Base-by-base conservation (phyloP, 2,797 vertebrate genomes). In the Taeniopygia guttata region DNA sequence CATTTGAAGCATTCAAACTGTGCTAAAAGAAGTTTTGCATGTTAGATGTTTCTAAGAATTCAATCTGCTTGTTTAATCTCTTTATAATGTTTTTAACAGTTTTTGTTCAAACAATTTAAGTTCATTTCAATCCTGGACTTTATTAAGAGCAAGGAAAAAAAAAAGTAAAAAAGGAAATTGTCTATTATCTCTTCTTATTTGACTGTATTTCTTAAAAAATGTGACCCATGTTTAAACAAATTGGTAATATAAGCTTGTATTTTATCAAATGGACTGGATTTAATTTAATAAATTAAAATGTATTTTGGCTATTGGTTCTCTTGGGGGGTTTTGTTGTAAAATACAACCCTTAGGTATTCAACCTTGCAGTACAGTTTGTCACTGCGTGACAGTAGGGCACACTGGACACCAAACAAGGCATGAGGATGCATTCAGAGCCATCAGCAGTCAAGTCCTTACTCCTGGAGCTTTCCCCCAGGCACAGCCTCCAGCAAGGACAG, bases 11-110 rank as follows among this genome's bases (percentile, higher is more conserved):
- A 56, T 90, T 91, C 51, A 48, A 77, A 84, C 27, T 56, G 73
- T 48, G 66, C 16, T 85, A 60, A 46, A 93, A 64, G 52, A 91
- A 64, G 67, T 89, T 95, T 95, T 96, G 97, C 96, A 96, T 90
- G 93, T 87, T 96, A 82, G 66, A 63, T 90, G 84, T 96, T 97
- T 93, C 86, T 92, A 87, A 94, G 75, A 83, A 49, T 82, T 55
- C 75, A 77, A 34, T 54, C 77, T 96, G 96, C 97, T 89, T 86
- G 90, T 96, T 89, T 83, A 67, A 95, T 95, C 93, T 90, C 85
- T 95, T 94, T 92, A 59, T 97, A 95, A 95, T 42, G 59, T 97
- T 95, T 97, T 94, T 97, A 94, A 93, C 43, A 27, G 51, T 82
- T 93, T 93, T 91, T 94, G 88, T 95, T 96, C 88, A 62, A 93